Conservation (phyloP, 2,888 invertebrate species). For the Caprella mutica region DNA sequence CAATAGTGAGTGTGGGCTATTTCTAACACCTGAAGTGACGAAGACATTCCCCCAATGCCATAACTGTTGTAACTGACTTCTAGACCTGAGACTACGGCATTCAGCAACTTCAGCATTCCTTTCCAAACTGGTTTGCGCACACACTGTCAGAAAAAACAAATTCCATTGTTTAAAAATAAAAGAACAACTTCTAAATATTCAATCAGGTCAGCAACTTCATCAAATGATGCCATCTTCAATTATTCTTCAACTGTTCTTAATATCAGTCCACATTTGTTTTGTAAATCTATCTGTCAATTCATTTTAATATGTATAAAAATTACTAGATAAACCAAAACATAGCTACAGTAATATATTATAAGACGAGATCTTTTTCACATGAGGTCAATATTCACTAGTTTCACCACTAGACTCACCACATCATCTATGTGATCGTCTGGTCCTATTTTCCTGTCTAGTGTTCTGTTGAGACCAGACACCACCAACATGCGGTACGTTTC, state of each 20-base stretch:
- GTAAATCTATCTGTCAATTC: too few species aligned
- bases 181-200: too few species aligned
- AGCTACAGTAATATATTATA: too few species aligned
- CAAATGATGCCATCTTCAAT: too few species aligned
- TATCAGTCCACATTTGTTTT: too few species aligned
- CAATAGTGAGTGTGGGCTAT: slow-evolving; percentile 98
- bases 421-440: slow-evolving; percentile 96
- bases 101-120: slow-evolving; percentile 85
- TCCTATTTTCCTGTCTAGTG: slow-evolving; percentile 80
- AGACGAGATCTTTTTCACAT: too few species aligned
- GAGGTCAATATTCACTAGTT: too few species aligned
- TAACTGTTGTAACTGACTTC: slow-evolving; percentile 86
- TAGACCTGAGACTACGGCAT: slow-evolving; percentile 77
- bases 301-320: neutral
- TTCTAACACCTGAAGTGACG: slow-evolving; percentile 91
- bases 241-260: too few species aligned
- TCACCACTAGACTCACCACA: slow-evolving; percentile 64
- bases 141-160: too few species aligned
- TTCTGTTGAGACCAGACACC: slow-evolving; percentile 84
- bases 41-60: slow-evolving; percentile 87
- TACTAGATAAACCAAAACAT: neutral
- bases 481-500: slow-evolving; percentile 95
- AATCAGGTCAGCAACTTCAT: too few species aligned
- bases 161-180: too few species aligned
- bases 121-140: slow-evolving; percentile 86